Conservation (phyloP, 2,888 invertebrate genomes). For the Acholoe squamosa region DNA sequence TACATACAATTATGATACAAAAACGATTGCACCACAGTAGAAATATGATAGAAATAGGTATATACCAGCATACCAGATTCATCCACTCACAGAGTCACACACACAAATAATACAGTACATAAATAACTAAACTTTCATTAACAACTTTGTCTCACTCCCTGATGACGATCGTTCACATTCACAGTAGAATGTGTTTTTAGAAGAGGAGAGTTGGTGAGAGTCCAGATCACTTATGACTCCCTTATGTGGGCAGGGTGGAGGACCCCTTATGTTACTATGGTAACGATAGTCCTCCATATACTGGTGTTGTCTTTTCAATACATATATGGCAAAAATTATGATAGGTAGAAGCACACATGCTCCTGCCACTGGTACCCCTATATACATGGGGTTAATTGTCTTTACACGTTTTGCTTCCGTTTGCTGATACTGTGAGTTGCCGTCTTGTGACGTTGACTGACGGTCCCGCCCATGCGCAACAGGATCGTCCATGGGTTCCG, state of each 20-base stretch:
- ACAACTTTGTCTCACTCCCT: conserved; percentile 62
- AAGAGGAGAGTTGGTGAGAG: background rate
- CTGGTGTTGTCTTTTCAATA: conserved; percentile 78
- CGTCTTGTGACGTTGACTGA: conserved; percentile 22
- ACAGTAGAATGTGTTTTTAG: conserved; percentile 45
- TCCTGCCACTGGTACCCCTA: conserved; percentile 82
- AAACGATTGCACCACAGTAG: background rate
- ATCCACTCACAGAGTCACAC: background rate
- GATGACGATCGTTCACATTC: conserved; percentile 61
- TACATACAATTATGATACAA: background rate
- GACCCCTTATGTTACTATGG: conserved; percentile 55
- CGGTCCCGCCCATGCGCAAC: conserved; percentile 5
- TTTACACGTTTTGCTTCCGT: conserved; percentile 60
- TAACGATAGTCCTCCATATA: conserved; percentile 61
- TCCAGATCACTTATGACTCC: background rate
- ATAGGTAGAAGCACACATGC: conserved; percentile 81
- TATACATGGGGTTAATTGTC: conserved; percentile 82
- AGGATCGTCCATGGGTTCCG: conserved; percentile 51
- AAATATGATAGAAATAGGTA: background rate
- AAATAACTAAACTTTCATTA: conserved; percentile 63
- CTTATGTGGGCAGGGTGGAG: conserved; percentile 38
- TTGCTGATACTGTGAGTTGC: conserved; percentile 7
- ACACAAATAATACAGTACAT: background rate
- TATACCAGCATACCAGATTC: conserved; percentile 27
- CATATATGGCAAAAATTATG: conserved; percentile 81